phyloP scores from a whole-genome alignment of 2,797 vertebrate genomes.

The Thunnus albacares region DNA sequence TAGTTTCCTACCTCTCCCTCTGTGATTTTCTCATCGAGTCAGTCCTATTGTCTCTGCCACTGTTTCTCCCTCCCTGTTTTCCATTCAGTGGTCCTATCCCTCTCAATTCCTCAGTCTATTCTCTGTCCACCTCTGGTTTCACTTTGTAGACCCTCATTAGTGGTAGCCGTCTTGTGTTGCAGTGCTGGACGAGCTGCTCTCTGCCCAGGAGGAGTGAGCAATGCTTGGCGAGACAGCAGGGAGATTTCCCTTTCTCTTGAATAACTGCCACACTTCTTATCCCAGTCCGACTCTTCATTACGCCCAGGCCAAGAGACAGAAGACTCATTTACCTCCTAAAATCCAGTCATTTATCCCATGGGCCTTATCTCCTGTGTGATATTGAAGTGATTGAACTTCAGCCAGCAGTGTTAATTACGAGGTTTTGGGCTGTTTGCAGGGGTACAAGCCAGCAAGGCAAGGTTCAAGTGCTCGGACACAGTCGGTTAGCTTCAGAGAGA shows the following conservation, averaged over 20 bases:
- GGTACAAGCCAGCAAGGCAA: not conserved
- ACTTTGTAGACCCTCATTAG: conserved; percentile 51
- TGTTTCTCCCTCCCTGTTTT: conserved; percentile 8
- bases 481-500: conserved; percentile 12
- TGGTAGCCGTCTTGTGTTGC: conserved; percentile 27
- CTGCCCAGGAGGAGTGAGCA: conserved; percentile 34
- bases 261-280: conserved; percentile 27
- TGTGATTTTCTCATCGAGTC: conserved; percentile 35
- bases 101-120: conserved; percentile 20
- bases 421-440: conserved; percentile 10
- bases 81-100: conserved; percentile 14
- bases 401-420: conserved; percentile 27
- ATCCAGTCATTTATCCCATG: conserved; percentile 24
- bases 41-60: conserved; percentile 1
- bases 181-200: conserved; percentile 22
- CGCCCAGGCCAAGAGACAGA: conserved; percentile 14
- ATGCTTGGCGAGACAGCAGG: conserved; percentile 27
- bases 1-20: conserved; percentile 7
- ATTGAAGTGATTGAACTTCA: conserved; percentile 34
- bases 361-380: conserved; percentile 26
- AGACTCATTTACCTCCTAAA: conserved; percentile 45
- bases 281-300: conserved; percentile 20
- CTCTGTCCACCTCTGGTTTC: not conserved
- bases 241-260: conserved; percentile 34
- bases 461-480: conserved; percentile 46